phyloP scores from a whole-genome alignment of 2,113 vertebrate species.

The Sturnus vulgaris region DNA sequence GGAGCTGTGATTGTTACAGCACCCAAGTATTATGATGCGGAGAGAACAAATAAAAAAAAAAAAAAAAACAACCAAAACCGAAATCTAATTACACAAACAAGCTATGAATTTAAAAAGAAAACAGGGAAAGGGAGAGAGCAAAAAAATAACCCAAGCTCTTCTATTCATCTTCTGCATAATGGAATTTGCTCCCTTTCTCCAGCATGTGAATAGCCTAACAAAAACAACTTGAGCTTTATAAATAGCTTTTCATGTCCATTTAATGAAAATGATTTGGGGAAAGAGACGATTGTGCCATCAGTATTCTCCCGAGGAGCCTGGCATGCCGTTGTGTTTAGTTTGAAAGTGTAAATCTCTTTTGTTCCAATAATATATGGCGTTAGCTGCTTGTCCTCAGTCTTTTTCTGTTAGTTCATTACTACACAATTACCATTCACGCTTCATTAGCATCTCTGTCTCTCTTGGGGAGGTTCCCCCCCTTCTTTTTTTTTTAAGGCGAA shows the following conservation, averaged over 20 bases:
- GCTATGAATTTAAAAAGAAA: slow-evolving; percentile 54
- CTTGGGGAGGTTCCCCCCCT: slow-evolving; percentile 60
- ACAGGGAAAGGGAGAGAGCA: neutral
- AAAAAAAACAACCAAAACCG: neutral
- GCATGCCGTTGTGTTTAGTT: slow-evolving; percentile 97
- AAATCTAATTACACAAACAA: slow-evolving; percentile 57
- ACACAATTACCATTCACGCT: slow-evolving; percentile 98
- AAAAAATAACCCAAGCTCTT: slow-evolving; percentile 35
- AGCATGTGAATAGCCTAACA: slow-evolving; percentile 81
- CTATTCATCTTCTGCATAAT: slow-evolving; percentile 85
- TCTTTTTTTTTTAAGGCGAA: slow-evolving; percentile 71
- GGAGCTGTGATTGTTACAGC: neutral
- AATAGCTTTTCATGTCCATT: slow-evolving; percentile 98
- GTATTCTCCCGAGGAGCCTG: slow-evolving; percentile 87
- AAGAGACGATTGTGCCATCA: slow-evolving; percentile 83
- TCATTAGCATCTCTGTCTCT: slow-evolving; percentile 96
- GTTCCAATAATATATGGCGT: slow-evolving; percentile 97
- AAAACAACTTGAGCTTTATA: slow-evolving; percentile 90
- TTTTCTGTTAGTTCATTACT: slow-evolving; percentile 99
- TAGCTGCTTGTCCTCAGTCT: slow-evolving; percentile 93
- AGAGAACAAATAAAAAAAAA: neutral
- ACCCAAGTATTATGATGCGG: neutral
- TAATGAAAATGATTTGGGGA: slow-evolving; percentile 94
- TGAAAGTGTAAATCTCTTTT: slow-evolving; percentile 99
- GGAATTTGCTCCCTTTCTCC: slow-evolving; percentile 88